Base-by-base conservation (phyloP, 2,797 vertebrate genomes). In the Apodemus agrarius region DNA sequence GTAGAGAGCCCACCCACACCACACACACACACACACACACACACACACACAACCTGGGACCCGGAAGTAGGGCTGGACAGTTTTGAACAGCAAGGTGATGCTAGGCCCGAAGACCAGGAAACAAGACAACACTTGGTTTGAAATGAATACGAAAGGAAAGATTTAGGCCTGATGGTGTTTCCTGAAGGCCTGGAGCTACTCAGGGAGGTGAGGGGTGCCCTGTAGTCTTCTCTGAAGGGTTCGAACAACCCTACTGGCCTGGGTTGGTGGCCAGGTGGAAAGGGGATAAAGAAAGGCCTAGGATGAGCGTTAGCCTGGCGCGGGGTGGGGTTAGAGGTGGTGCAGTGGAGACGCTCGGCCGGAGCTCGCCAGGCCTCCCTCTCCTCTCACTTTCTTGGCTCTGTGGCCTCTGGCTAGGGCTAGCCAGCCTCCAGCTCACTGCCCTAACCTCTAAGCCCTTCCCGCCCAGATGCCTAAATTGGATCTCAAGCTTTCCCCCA, bases 361-460 rank as follows among this genome's bases (percentile, higher is more conserved):
- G 74, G 84, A n/a, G 9, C 91, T 52, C 31, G 57, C 11, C 80
- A 10, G 0, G 34, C 3, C 49, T 67, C 78, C 0, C 37, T n/a
- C n/a, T n/a, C n/a, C n/a, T 54, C 52, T 92, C 75, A 0, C 0
- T 49, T 69, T 13, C 61, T 72, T 6, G 37, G 63, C 65, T 54
- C 21, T 3, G n/a, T 52, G 63, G 86, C 74, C 85, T 89, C 52
- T 0, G 16, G 76, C 43, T 79, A 13, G 2, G 89, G 43, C 93
- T 88, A 63, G 46, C 84, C 49, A 6, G 75, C 91, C 86, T 84
- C 89, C 65, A 87, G 34, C 31, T 34, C 61, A 29, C 31, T 61
- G 89, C 65, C 85, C 65, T 57, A 74, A 6, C 94, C 93, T 97
- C 97, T 94, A 97, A 96, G 97, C 98, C 98, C 97, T 95, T 97